Percentiles rank a stretch among this genome's conserved stretches.
Conservation (phyloP, 2,113 vertebrate genomes). For the Hippolais icterina region DNA sequence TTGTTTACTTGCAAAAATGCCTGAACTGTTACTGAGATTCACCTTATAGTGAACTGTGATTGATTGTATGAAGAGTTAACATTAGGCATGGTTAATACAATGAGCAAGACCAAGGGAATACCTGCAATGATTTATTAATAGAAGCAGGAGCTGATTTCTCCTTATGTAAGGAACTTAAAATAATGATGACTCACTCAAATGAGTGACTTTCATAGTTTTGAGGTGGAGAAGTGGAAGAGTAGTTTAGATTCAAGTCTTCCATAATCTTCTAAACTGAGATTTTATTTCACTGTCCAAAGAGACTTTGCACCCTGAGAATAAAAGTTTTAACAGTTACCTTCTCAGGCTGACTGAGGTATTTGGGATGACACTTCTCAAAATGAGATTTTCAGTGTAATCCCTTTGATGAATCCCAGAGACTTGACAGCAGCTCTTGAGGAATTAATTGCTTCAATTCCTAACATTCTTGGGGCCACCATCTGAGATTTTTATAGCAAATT, state of each 20-base stretch:
- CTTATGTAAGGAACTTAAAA: neutral
- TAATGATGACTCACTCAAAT: neutral
- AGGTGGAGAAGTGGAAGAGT: neutral
- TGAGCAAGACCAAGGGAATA: neutral
- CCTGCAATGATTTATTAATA: neutral
- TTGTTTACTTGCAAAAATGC: constrained; percentile 36
- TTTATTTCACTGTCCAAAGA: constrained; percentile 13
- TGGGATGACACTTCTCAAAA: neutral
- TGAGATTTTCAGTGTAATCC: neutral
- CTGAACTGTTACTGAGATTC: constrained; percentile 1
- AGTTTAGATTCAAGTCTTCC: constrained; percentile 9
- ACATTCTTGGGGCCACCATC: neutral
- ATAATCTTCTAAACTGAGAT: neutral
- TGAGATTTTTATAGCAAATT: neutral
- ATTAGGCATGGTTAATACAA: neutral
- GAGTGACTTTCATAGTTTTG: neutral
- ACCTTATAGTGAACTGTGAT: neutral
- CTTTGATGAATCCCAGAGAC: neutral
- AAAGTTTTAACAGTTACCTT: neutral
- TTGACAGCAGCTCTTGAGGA: neutral
- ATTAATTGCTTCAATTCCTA: neutral
- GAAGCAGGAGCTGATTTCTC: constrained; percentile 1
- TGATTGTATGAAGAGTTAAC: neutral
- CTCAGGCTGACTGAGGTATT: neutral
- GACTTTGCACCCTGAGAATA: neutral